phyloP scores from a whole-genome alignment of 2,888 invertebrate species.

The Melanotus villosus region DNA sequence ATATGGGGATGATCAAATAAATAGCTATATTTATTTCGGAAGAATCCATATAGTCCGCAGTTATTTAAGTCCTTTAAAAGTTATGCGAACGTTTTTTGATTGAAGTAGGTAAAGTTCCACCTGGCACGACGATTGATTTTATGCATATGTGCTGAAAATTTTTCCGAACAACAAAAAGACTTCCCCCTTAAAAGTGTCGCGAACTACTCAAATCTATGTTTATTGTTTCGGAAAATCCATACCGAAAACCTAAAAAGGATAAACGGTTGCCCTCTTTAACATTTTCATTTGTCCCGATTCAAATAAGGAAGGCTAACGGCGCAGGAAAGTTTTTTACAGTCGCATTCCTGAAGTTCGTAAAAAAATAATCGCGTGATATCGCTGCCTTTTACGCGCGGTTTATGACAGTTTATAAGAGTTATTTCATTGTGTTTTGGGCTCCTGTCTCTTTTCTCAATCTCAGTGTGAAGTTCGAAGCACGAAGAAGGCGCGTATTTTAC shows the following conservation, averaged over 20 bases:
- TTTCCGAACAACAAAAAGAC: not conserved
- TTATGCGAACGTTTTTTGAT: not conserved
- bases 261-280: not conserved
- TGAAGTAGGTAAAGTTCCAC: conserved; percentile 13
- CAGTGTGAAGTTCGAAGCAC: conserved; percentile 19
- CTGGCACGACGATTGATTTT: conserved; percentile 39
- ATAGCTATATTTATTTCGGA: not conserved
- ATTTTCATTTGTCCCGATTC: not conserved
- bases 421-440: conserved; percentile 21
- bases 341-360: conserved; percentile 20
- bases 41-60: not conserved
- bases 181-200: not conserved
- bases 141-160: conserved; percentile 24
- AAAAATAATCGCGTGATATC: conserved; percentile 41
- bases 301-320: not conserved
- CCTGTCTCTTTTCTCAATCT: conserved; percentile 21
- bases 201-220: not conserved
- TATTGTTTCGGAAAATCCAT: not conserved
- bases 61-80: conserved; percentile 7
- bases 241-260: not conserved
- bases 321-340: not conserved
- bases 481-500: not conserved
- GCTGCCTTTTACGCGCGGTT: conserved; percentile 37
- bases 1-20: not conserved
- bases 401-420: conserved; percentile 33